Conservation (phyloP, 64 coral and sea anemone genomes). For the Orbicella faveolata region DNA sequence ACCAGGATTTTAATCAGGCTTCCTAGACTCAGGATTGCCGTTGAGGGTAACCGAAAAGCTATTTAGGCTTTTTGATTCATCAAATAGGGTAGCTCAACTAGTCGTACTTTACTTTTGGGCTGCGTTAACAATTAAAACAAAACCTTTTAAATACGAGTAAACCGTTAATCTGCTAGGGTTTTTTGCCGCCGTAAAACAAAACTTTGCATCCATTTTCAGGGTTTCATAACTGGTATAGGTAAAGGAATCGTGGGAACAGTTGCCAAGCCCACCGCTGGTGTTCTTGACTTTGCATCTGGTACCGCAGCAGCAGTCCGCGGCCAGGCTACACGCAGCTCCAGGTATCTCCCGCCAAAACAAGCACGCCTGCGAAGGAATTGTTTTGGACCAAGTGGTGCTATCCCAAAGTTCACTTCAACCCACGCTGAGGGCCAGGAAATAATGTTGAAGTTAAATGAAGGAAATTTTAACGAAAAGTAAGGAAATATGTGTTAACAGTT, state of each 20-base stretch:
- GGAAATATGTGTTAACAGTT: not conserved
- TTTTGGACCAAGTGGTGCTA: slow-evolving; percentile 89
- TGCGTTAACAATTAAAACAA: too few species aligned
- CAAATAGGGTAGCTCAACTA: too few species aligned
- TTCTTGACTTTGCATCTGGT: slow-evolving; percentile 94
- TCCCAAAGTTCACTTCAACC: slow-evolving; percentile 85
- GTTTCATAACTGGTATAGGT: slow-evolving; percentile 84
- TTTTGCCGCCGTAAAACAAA: too few species aligned
- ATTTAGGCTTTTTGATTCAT: too few species aligned
- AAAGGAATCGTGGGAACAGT: slow-evolving; percentile 96
- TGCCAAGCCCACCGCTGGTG: slow-evolving; percentile 93
- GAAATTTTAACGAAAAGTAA: slow-evolving; percentile 93
- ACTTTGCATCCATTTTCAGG: slow-evolving; percentile 22
- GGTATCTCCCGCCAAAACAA: slow-evolving; percentile 83
- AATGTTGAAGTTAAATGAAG: slow-evolving; percentile 92
- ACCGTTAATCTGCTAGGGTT: too few species aligned
- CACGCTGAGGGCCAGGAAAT: slow-evolving; percentile 96
- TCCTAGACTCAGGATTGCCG: too few species aligned
- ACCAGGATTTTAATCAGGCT: too few species aligned
- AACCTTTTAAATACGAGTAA: too few species aligned
- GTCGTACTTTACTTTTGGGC: too few species aligned
- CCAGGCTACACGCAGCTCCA: slow-evolving; percentile 80
- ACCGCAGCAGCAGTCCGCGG: slow-evolving; percentile 87
- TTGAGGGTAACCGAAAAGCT: too few species aligned
- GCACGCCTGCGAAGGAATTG: slow-evolving; percentile 84